Evolutionary conservation across 64 coral and sea anemone genomes (phyloP).

Genomic region (Stichodactyla helianthus): DNA sequence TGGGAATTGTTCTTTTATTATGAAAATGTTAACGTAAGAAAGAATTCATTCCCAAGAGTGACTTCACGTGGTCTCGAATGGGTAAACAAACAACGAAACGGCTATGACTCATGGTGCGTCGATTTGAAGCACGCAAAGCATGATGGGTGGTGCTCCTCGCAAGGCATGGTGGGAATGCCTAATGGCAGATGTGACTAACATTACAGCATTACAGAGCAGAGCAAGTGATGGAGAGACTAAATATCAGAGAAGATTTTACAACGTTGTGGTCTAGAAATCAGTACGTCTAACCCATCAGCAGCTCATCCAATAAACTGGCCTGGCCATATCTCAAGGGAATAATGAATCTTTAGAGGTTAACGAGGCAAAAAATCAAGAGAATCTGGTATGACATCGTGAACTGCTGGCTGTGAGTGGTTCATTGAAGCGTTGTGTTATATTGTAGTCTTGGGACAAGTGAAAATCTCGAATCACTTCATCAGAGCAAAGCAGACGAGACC

Average conservation of each 20-base stretch:
- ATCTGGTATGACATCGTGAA: not conserved
- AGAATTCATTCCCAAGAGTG: no score
- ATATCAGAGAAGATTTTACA: not conserved
- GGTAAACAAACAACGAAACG: no score
- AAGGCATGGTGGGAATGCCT: conserved; percentile 1
- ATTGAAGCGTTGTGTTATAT: conserved; percentile 13
- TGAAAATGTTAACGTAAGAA: no score
- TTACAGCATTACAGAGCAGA: not conserved
- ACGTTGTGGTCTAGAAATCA: conserved; percentile 20
- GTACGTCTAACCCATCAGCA: not conserved
- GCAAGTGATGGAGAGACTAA: not conserved
- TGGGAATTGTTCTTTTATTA: no score
- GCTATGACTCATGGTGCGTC: no score
- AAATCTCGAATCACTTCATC: not conserved
- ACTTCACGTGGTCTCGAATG: no score
- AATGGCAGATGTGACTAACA: conserved; percentile 17
- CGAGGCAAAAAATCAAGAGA: not conserved
- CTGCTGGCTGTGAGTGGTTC: not conserved
- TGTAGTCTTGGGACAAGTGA: not conserved
- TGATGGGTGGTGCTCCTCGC: not conserved
- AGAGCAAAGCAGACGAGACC: not conserved
- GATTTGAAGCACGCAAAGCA: not conserved
- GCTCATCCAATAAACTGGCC: conserved; percentile 11
- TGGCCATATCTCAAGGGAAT: not conserved
- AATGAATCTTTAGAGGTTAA: not conserved